Evolutionary conservation across 2,888 invertebrate genomes (phyloP), one percentile per base, ranked within the genome.

Genomic region (Adelphocoris suturalis): DNA sequence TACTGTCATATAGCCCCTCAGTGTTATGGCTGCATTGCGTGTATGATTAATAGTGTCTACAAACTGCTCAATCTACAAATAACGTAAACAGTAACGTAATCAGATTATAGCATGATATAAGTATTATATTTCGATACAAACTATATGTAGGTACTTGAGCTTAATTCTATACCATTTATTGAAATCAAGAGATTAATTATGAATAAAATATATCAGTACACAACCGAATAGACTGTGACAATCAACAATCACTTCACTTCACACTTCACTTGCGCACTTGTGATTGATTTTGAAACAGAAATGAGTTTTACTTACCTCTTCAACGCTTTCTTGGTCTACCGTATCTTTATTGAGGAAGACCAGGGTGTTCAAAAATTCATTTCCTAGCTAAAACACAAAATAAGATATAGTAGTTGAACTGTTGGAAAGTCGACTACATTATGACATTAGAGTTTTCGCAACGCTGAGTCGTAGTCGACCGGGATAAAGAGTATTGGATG

Each of bases 1-100:
- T 13, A 87, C 19, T 9, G 48, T 87, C 27, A 81, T 14, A 37
- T 61, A 90, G 61, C 81, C 90, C 19, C 57, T 28, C 19, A 90
- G 81, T 27, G 78, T 46, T 16, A 90, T 86, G 0, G 27, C 27
- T n/a, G 90, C 86, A 27, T 57, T 61, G 16, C 86, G 48, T 2
- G 90, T 52, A 0, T 19, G 23, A 19, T 7, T 82, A 11, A 82
- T 82, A 7, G 52, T 52, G 11, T 23, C 52, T 5, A 82, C 19
- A 19, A 82, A 82, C 52, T 27, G 48, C 12, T 52, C 82, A 23
- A 82, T 48, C 82, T 82, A 5, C 0, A 78, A 47, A 12, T 11
- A 28, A 78, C 5, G 52, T 52, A 5, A n/a, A n/a, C n/a, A n/a
- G n/a, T n/a, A n/a, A n/a, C n/a, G n/a, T 16, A 52, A 37, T 37